These are phyloP conservation scores for Campaea margaritaria DNA, from an alignment of 2,888 invertebrate species.

Conservation along the genomic window DNA sequence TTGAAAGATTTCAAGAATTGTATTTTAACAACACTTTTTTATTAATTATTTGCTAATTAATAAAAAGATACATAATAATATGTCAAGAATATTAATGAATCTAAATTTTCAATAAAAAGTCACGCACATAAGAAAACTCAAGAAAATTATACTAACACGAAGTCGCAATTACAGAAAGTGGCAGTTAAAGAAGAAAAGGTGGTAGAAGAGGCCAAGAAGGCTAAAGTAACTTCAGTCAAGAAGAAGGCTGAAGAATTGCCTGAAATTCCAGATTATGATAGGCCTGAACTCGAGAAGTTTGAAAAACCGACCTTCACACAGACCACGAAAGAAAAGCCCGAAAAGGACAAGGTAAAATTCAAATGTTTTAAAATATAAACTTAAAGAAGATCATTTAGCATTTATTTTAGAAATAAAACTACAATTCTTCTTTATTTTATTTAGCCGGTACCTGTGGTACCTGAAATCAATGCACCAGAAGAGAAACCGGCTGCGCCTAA, in stretches of 20 bases:
- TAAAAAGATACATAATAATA: too few species aligned
- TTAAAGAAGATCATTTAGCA: not conserved
- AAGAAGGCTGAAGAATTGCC: constrained; percentile 86
- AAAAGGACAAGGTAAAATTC: constrained; percentile 58
- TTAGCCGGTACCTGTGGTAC: constrained; percentile 77
- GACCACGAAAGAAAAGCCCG: constrained; percentile 79
- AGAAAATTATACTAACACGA: constrained; percentile 2
- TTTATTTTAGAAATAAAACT: constrained; percentile 1
- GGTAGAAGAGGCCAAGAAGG: constrained; percentile 79
- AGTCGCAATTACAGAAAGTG: constrained; percentile 72
- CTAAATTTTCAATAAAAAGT: too few species aligned
- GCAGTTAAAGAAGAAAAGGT: constrained; percentile 77
- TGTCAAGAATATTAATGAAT: too few species aligned
- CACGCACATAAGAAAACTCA: not conserved
- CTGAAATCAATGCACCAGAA: constrained; percentile 89
- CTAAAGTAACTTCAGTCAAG: constrained; percentile 75
- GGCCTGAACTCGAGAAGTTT: constrained; percentile 89
- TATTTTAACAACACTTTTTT: too few species aligned
- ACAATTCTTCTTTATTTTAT: not conserved
- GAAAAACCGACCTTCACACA: constrained; percentile 85
- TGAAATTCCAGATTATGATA: constrained; percentile 90
- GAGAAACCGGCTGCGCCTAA: constrained; percentile 88
- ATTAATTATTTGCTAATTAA: too few species aligned
- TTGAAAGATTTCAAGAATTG: too few species aligned
- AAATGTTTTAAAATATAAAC: not conserved